Evolutionary conservation across 2,888 invertebrate species (phyloP), one percentile per base, ranked within the genome.

Genomic region (Fragum sueziense): DNA sequence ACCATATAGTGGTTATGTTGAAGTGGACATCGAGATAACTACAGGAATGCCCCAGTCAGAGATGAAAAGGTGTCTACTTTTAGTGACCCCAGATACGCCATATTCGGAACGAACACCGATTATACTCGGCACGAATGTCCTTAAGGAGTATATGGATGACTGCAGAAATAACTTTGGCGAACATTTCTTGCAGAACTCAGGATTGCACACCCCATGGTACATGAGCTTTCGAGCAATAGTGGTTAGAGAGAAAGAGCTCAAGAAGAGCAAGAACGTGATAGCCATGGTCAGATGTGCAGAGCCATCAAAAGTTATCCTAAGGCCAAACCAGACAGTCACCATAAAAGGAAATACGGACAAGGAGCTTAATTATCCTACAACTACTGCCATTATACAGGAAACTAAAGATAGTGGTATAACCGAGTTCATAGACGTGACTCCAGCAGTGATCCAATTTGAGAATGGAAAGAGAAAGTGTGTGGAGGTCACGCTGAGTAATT

Each of bases 1-100:
- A n/a, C 76, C 79, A 65, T 79, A 76, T 37, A 0, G 27, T 20
- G 79, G 79, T 11, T 76, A 65, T n/a, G 57, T 74, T 27, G 57
- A 70, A 37, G 54, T 57, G 11, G 29, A 31, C 11, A 37, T 77
- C 2, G 54, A 41, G 17, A 41, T 22, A 33, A n/a, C 57, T 37
- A 20, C 34, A 11, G 71, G 73, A 29, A 31, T 76, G 34, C 68
- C 54, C 0, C 22, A 62, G 1, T 22, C 33, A 20, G 7, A 27
- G 17, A 37, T 34, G 17, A 61, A 54, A 17, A 17, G n/a, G n/a
- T 74, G 70, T 67, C 54, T 79, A 34, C 52, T 79, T 54, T 54
- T 79, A 14, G 33, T 74, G 3, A 61, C 37, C 22, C 70, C 70
- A 17, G 74, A 79, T 25, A 79, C 74, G 11, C 51, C 33, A 29